Percentiles rank a stretch among this genome's conserved stretches.
These are phyloP conservation scores for Mesorhabditis sp. DNA, from an alignment of 2,888 invertebrate species.

Conservation along the genomic window DNA sequence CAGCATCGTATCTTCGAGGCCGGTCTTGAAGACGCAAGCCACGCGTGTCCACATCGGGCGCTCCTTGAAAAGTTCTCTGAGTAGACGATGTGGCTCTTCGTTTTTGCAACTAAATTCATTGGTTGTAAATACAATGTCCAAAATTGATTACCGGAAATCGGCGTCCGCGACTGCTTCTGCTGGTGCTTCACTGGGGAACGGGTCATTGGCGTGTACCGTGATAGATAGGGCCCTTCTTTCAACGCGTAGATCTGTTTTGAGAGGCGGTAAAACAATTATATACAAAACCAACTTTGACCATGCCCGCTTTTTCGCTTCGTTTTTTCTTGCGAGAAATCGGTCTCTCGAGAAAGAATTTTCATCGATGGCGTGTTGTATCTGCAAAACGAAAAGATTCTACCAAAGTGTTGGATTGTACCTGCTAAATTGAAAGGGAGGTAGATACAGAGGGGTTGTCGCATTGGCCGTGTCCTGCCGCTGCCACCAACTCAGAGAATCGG, in stretches of 20 bases:
- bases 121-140: neutral
- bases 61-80: constrained; percentile 72
- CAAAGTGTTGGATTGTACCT: constrained; percentile 16
- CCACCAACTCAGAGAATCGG: constrained; percentile 55
- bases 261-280: constrained; percentile 3
- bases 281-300: constrained; percentile 42
- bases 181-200: constrained; percentile 43
- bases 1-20: constrained; percentile 59
- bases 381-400: constrained; percentile 9
- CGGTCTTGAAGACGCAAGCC: constrained; percentile 65
- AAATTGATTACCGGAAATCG: constrained; percentile 22
- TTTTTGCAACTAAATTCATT: constrained; percentile 38
- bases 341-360: constrained; percentile 41
- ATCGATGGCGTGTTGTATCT: constrained; percentile 45
- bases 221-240: constrained; percentile 51
- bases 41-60: constrained; percentile 85
- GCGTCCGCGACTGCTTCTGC: constrained; percentile 48
- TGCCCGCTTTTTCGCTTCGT: constrained; percentile 31
- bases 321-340: constrained; percentile 34
- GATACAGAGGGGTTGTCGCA: constrained; percentile 37
- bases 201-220: constrained; percentile 44
- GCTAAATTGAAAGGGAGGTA: constrained; percentile 54
- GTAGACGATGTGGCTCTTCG: constrained; percentile 43
- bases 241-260: constrained; percentile 37
- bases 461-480: constrained; percentile 35